Base-by-base conservation (phyloP, 2,113 vertebrate genomes). In the Eurystomus gularis region DNA sequence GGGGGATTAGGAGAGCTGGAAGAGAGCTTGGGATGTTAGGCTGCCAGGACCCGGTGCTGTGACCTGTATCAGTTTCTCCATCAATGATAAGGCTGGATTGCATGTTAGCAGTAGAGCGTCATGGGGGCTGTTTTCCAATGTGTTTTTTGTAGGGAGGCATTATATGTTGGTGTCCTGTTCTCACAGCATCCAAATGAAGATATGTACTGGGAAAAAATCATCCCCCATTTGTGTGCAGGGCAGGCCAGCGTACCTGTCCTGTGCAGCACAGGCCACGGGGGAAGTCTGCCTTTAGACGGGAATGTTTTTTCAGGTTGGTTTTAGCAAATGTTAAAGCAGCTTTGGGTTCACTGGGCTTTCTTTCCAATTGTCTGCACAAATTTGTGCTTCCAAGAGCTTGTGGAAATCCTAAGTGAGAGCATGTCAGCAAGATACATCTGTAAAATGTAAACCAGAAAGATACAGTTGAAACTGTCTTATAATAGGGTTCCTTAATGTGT, bases 1-100 rank as follows among this genome's bases (percentile, higher is more conserved):
- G 58, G 96, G 96, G 96, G 84, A 90, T 88, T 31, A n/a, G 83
- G 61, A 72, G 85, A 46, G 86, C 83, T 96, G 28, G 84, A 84
- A 91, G 93, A 69, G 88, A 71, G 61, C 3, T 85, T 60, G 84
- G 91, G 93, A 64, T 95, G 91, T 94, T 78, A 87, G 84, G 52
- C 78, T 96, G 95, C 94, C 93, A 93, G 91, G 77, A 80, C 75
- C 66, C 80, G 75, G 31, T 60, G 49, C 66, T 73, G 72, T 73
- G 94, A 91, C 88, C 95, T 92, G 72, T 88, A 71, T 94, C 18
- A 0, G n/a, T 54, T 92, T 90, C 82, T 90, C 28, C 79, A 70
- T 76, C 4, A 0, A 17, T 37, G 81, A 68, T 93, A 82, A 84
- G 61, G 44, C 84, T 87, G 52, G 39, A 7, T 64, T 85, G 78